phyloP scores from a whole-genome alignment of 2,113 vertebrate genomes.

The Clarias batrachus region DNA sequence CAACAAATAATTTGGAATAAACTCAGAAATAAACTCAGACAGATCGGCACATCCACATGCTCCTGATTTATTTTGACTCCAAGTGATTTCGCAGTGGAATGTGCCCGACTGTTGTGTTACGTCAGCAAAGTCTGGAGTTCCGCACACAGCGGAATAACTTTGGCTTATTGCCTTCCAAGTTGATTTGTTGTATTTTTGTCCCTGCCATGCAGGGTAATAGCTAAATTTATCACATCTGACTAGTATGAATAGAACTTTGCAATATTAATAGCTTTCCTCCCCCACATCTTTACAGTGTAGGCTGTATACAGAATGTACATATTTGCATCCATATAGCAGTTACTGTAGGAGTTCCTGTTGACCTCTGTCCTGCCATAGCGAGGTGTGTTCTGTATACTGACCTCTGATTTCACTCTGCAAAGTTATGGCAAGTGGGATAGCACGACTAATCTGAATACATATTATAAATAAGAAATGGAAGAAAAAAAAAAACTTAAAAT shows the following conservation, averaged over 20 bases:
- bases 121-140: slow-evolving; percentile 30
- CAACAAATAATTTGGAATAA: slow-evolving; percentile 18
- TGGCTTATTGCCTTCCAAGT: slow-evolving; percentile 17
- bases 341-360: slow-evolving; percentile 10
- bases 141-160: neutral
- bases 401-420: neutral
- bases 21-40: slow-evolving; percentile 12
- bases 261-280: neutral
- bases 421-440: slow-evolving; percentile 1
- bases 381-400: neutral
- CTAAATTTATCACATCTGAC: slow-evolving; percentile 10
- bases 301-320: slow-evolving; percentile 2
- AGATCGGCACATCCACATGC: slow-evolving; percentile 1
- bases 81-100: slow-evolving; percentile 11
- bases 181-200: slow-evolving; percentile 20
- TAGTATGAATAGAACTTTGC: neutral
- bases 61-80: neutral
- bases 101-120: slow-evolving; percentile 6
- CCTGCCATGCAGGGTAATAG: slow-evolving; percentile 1
- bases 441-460: neutral
- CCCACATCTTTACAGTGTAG: neutral
- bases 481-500: neutral
- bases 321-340: neutral
- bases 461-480: neutral
- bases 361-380: slow-evolving; percentile 4